Evolutionary conservation across 2,113 vertebrate species (phyloP), one percentile per base, ranked within the genome.

Genomic region (Phycodurus eques): DNA sequence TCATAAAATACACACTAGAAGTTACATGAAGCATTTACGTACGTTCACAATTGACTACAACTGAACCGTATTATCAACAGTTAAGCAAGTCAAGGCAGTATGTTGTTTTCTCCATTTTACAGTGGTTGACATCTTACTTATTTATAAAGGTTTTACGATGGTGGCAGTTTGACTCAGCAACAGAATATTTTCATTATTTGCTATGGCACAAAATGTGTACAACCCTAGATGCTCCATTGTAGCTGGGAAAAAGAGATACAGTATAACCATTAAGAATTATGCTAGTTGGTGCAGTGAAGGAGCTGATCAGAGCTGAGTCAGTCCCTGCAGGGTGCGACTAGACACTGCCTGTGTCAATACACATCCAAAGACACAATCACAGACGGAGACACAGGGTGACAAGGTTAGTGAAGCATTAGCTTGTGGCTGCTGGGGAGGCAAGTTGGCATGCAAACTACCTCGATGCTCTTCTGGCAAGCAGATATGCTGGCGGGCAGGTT

Each of bases 371-470:
- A 76, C 76, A 68, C 53, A 75, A 69, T 54, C 19, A 27, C 42
- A 72, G 60, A 44, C 62, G 67, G 47, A 84, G 68, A 83, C 82
- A 47, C 59, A 20, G 69, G 80, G 71, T 17, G 63, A 86, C 51
- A 42, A 78, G 80, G 83, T 85, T 78, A 84, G 75, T 83, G 78
- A 74, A 86, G 84, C 85, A 71, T 84, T 86, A 83, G 83, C 71
- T 80, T 73, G 82, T 72, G 69, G 75, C 78, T 82, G 82, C 76
- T 53, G 83, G 82, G 75, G 71, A 79, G 79, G 82, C 82, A 86
- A 83, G 85, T 80, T 87, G 84, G 85, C 82, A 89, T 86, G 83
- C 85, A 87, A 89, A 86, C 86, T 81, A 84, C 76, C 73, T 64
- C 42, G 27, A 72, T 31, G 79, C 80, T 77, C 27, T 62, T 75